Percentiles rank a stretch among this genome's conserved stretches.
Conservation (phyloP, 2,888 invertebrate species). For the Calameuta idolon region DNA sequence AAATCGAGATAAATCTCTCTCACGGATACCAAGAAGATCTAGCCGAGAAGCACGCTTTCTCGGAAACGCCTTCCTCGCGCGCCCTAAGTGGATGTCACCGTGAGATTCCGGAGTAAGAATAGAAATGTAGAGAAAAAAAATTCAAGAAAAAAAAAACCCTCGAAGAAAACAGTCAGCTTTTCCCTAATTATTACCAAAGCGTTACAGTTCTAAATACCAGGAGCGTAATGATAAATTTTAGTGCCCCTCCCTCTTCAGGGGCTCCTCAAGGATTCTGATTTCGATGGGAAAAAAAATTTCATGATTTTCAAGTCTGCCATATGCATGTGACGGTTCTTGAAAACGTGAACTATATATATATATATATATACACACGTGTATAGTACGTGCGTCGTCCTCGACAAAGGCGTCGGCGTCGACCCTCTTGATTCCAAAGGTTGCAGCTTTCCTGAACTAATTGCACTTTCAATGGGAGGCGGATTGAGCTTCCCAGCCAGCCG, state of each 20-base stretch:
- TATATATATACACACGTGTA: constrained; percentile 3
- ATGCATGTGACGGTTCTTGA: not conserved
- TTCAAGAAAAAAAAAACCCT: not conserved
- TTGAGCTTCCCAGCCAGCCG: constrained; percentile 31
- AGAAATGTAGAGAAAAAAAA: not conserved
- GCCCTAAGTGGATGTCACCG: not conserved
- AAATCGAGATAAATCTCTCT: not conserved
- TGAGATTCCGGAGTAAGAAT: not conserved
- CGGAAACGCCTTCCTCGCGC: not conserved
- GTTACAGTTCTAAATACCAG: not conserved
- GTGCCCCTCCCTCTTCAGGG: not conserved
- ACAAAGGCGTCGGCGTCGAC: not conserved
- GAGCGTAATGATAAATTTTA: not conserved
- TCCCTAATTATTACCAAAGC: not conserved
- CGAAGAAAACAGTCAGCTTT: not conserved
- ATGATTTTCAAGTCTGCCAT: not conserved
- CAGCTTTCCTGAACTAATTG: constrained; percentile 57
- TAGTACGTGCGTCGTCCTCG: not conserved
- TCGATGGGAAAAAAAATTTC: not conserved
- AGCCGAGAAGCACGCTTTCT: not conserved
- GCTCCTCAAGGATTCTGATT: not conserved
- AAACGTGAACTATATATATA: constrained; percentile 12
- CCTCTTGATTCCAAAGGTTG: constrained; percentile 34
- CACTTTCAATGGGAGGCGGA: constrained; percentile 41
- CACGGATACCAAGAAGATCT: not conserved